Conservation (phyloP, 2,888 invertebrate species). For the Latrodectus hesperus region DNA sequence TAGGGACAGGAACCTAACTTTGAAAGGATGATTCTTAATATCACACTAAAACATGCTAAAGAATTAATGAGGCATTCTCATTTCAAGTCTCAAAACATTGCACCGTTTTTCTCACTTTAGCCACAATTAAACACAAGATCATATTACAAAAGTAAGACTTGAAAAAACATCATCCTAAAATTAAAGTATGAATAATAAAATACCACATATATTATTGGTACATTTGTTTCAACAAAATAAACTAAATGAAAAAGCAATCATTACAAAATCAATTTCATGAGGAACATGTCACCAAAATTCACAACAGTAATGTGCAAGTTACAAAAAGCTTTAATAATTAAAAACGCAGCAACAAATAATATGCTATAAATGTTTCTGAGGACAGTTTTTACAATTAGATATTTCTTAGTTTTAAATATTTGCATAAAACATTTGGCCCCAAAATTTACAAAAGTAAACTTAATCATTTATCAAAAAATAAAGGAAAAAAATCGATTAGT, state of each 20-base stretch:
- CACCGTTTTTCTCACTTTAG: constrained; percentile 27
- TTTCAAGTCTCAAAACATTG: constrained; percentile 13
- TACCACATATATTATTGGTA: no score
- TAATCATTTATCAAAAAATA: no score
- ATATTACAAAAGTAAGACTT: no score
- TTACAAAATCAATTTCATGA: background rate
- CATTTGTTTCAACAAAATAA: no score
- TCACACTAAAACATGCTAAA: constrained; percentile 3
- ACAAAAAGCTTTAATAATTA: background rate
- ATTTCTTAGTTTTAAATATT: no score
- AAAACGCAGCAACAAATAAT: background rate
- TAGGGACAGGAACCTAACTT: background rate
- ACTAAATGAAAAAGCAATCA: background rate
- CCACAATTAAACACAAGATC: background rate
- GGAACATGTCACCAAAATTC: constrained; percentile 1
- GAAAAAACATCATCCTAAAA: no score
- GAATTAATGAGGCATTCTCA: background rate
- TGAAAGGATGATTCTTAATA: background rate
- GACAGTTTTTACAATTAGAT: no score
- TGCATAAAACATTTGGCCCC: no score
- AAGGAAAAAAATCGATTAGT: no score
- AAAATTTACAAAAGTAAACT: no score
- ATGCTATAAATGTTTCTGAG: no score
- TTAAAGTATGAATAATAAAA: no score
- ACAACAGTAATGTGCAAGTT: constrained; percentile 5